Evolutionary conservation across 2,888 invertebrate genomes (phyloP).

Genomic region (Philhelius pedissequus): DNA sequence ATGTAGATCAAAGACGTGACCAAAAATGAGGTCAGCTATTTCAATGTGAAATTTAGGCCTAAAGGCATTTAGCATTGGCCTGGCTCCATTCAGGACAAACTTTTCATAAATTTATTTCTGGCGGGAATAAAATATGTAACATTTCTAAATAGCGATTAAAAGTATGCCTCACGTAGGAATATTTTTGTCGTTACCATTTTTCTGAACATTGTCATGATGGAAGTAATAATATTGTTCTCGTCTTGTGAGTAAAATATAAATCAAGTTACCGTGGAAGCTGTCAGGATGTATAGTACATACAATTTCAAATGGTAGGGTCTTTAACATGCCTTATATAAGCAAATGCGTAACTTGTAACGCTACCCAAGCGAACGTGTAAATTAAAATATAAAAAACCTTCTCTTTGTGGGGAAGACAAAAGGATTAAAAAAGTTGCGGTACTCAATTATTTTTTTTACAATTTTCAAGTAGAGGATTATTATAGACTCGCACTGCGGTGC

Average conservation of each 20-base stretch:
- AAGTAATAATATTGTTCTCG: constrained; percentile 24
- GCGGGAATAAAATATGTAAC: constrained; percentile 1
- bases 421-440: constrained; percentile 50
- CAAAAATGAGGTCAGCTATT: constrained; percentile 22
- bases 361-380: not conserved
- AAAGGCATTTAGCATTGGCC: not conserved
- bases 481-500: not conserved
- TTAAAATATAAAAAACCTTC: not conserved
- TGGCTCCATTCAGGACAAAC: not conserved
- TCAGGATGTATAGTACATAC: constrained; percentile 2
- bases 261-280: constrained; percentile 42
- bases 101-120: constrained; percentile 3
- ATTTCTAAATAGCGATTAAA: constrained; percentile 51
- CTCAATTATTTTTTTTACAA: constrained; percentile 37
- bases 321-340: not conserved
- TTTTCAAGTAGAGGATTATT: constrained; percentile 19
- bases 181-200: not conserved
- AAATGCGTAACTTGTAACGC: not conserved
- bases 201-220: constrained; percentile 15
- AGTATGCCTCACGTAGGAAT: constrained; percentile 26
- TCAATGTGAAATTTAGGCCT: constrained; percentile 13
- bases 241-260: not conserved
- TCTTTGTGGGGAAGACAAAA: constrained; percentile 28
- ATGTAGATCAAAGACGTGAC: constrained; percentile 43
- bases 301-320: not conserved